Evolutionary conservation across 2,888 invertebrate genomes (phyloP).

Genomic region (Synergus itoensis): DNA sequence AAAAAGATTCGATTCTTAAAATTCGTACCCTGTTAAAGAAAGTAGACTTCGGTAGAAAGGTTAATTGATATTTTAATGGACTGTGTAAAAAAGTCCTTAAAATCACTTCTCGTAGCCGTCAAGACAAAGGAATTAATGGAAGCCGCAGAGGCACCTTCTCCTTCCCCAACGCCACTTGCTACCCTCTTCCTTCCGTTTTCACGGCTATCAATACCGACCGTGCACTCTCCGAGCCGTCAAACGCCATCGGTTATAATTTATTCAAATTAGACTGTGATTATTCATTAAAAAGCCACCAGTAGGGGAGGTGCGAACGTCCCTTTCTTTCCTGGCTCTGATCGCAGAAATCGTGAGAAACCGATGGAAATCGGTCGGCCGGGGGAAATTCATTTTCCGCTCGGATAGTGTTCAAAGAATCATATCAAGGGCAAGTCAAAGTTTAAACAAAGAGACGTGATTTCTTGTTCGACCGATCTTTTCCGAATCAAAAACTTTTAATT

Average conservation of each 20-base stretch:
- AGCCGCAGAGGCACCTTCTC: slow-evolving; percentile 68
- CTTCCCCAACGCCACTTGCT: slow-evolving; percentile 55
- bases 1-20: slow-evolving; percentile 37
- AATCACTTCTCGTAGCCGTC: slow-evolving; percentile 67
- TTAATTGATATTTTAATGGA: slow-evolving; percentile 77
- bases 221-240: slow-evolving; percentile 72
- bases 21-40: neutral
- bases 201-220: slow-evolving; percentile 71
- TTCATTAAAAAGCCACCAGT: slow-evolving; percentile 44
- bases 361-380: slow-evolving; percentile 51
- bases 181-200: slow-evolving; percentile 67
- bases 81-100: slow-evolving; percentile 68
- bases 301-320: slow-evolving; percentile 40
- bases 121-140: slow-evolving; percentile 77
- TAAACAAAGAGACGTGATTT: slow-evolving; percentile 30
- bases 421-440: slow-evolving; percentile 22
- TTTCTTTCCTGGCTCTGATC: slow-evolving; percentile 52
- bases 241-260: slow-evolving; percentile 77
- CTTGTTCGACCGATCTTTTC: neutral
- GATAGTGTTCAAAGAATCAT: slow-evolving; percentile 30
- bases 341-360: slow-evolving; percentile 47
- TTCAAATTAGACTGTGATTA: slow-evolving; percentile 72
- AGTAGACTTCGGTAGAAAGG: slow-evolving; percentile 45
- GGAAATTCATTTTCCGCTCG: slow-evolving; percentile 50
- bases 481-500: slow-evolving; percentile 23